These are phyloP conservation scores for Heliocidaris erythrogramma DNA, from an alignment of 35 echinoderm and acorn worm genomes.

Conservation along the genomic window DNA sequence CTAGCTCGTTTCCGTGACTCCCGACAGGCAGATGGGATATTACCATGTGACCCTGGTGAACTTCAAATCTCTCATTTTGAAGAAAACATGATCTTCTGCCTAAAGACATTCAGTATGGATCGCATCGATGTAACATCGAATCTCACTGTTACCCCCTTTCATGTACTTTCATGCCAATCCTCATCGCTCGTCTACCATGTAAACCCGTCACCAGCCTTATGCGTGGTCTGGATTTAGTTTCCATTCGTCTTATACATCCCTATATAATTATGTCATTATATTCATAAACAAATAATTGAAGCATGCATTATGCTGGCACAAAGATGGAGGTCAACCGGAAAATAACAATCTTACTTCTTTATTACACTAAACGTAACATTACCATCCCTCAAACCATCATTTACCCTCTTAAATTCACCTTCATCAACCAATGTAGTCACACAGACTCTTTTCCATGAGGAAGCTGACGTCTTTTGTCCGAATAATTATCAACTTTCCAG, in stretches of 20 bases:
- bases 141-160: neutral
- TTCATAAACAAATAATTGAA: too few species aligned
- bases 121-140: neutral
- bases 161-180: neutral
- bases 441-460: too few species aligned
- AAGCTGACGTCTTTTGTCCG: too few species aligned
- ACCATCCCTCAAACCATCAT: too few species aligned
- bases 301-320: too few species aligned
- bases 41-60: neutral
- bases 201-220: neutral
- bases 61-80: conserved; percentile 18
- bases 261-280: too few species aligned
- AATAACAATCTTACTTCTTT: too few species aligned
- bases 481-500: too few species aligned
- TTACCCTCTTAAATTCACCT: too few species aligned
- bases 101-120: neutral
- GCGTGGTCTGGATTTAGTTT: neutral
- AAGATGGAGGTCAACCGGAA: too few species aligned
- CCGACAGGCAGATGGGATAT: neutral
- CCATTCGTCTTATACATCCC: neutral
- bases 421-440: too few species aligned
- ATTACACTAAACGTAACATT: too few species aligned
- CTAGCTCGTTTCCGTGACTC: neutral
- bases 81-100: conserved; percentile 16
- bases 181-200: neutral